Evolutionary conservation across 1,140 invertebrate genomes (phyloP), one percentile per base, ranked within the genome.

Genomic region (Steinernema khuongi): DNA sequence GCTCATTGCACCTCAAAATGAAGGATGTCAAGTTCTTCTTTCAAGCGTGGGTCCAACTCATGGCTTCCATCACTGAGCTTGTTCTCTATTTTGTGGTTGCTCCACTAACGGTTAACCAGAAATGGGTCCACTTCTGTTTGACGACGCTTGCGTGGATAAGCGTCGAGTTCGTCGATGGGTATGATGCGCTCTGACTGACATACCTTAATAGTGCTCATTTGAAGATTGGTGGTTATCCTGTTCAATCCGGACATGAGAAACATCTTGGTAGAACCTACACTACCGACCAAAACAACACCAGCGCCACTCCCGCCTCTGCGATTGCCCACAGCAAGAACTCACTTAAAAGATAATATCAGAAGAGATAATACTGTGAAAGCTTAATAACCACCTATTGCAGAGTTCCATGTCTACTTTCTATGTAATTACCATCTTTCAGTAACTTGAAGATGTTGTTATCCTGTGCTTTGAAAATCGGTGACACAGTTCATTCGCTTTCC

Each of bases 1-100:
- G 36, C 36, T 11, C 7, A 7, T 41, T 41, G n/a, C 36, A 41
- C n/a, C 36, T 41, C 7, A 41, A 11, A n/a, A 41, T 7, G n/a
- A 60, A 60, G 26, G 50, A 60, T 22, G 19, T 60, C 22, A 60
- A 60, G 50, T 60, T 60, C 50, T 60, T 60, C 50, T 60, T 60
- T 4, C 50, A 60, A 22, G 22, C 50, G 14, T 60, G 50, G 50
- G 50, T 60, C 7, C 50, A 60, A 22, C 14, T 22, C 7, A 60
- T 60, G 50, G 50, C 50, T 22, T 60, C 50, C 19, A 60, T 60
- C 11, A 26, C 50, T 14, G 50, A 60, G 22, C 50, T 60, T 26
- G 50, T 60, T 14, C 14, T 60, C 7, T 60, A 60, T 22, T 60
- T 60, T 22, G 14, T 14, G 50, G 50, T 60, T 4, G 50, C 50